Percentiles rank a stretch among this genome's conserved stretches.
Evolutionary conservation across 1,140 invertebrate genomes (phyloP).

Genomic region (Teleogryllus occipitalis): DNA sequence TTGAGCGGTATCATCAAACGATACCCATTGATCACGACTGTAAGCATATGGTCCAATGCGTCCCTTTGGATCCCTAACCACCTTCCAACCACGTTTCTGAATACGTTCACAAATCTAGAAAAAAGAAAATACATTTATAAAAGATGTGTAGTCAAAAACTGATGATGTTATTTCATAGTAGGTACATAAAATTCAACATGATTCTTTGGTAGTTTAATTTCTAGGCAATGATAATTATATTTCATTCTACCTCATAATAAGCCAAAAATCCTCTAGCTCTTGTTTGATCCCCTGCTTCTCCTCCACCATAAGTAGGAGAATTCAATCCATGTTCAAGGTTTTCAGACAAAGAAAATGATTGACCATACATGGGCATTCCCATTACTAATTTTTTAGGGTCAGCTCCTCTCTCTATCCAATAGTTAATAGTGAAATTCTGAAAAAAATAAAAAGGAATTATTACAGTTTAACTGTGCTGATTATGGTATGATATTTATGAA

Average conservation of each 20-base stretch:
- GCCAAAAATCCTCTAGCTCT: slow-evolving; percentile 52
- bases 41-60: slow-evolving; percentile 52
- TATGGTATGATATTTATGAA: neutral
- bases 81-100: slow-evolving; percentile 41
- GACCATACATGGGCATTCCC: slow-evolving; percentile 58
- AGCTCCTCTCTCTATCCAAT: slow-evolving; percentile 52
- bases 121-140: slow-evolving; percentile 22
- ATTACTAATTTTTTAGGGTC: slow-evolving; percentile 52
- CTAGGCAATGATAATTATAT: neutral
- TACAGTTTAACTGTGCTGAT: neutral
- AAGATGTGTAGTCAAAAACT: neutral
- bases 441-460: slow-evolving; percentile 21
- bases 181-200: no score
- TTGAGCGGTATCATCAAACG: slow-evolving; percentile 53
- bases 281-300: slow-evolving; percentile 51
- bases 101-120: slow-evolving; percentile 43
- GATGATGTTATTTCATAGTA: no score
- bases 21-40: slow-evolving; percentile 56
- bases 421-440: slow-evolving; percentile 51
- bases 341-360: slow-evolving; percentile 46
- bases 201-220: neutral
- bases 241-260: slow-evolving; percentile 54
- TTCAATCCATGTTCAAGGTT: slow-evolving; percentile 41
- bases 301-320: slow-evolving; percentile 45
- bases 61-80: slow-evolving; percentile 43